Percentiles rank a stretch among this genome's conserved stretches.
Conservation (phyloP, 2,113 vertebrate species). For the Poeciliopsis occidentalis region DNA sequence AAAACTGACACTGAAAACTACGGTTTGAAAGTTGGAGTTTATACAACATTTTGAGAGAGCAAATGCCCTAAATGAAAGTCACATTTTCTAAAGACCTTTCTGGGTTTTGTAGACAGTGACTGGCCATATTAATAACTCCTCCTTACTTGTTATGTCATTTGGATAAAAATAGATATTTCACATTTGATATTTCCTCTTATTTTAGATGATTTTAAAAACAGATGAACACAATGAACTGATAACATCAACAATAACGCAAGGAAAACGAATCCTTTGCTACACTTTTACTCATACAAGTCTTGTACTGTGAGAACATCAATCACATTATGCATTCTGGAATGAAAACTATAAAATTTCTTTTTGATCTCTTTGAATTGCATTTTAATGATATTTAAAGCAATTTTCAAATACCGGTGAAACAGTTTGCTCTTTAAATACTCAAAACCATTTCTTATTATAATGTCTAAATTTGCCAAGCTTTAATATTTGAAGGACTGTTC, state of each 20-base stretch:
- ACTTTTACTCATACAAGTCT: neutral
- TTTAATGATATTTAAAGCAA: neutral
- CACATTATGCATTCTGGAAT: neutral
- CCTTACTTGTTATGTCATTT: neutral
- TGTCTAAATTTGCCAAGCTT: neutral
- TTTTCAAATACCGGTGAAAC: neutral
- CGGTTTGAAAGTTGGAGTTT: neutral
- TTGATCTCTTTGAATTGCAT: neutral
- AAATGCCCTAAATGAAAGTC: neutral
- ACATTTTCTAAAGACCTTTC: neutral
- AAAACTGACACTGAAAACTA: neutral
- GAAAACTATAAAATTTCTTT: neutral
- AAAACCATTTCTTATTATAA: neutral
- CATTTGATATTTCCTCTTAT: too few species aligned
- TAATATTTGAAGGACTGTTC: neutral
- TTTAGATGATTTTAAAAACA: neutral
- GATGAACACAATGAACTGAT: neutral
- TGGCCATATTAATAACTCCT: neutral
- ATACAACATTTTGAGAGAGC: neutral
- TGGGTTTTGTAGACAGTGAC: neutral
- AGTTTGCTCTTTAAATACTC: neutral
- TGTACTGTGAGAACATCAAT: neutral
- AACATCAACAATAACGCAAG: neutral
- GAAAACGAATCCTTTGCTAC: neutral
- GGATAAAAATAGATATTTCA: neutral